Conservation (phyloP, 1,140 invertebrate species). For the Zelostemma sp. region DNA sequence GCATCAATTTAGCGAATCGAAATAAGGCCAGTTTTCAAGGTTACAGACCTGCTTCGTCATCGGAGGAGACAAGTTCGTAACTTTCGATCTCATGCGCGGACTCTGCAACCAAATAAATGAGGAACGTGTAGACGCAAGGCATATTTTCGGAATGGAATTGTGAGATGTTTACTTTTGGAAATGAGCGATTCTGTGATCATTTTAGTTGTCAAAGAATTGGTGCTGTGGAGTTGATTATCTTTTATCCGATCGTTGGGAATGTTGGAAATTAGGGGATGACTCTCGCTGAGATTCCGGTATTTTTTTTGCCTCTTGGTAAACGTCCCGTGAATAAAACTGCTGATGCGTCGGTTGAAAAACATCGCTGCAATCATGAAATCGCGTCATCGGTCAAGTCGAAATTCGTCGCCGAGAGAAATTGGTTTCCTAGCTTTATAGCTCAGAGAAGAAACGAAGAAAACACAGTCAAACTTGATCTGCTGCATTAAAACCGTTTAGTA, state of each 20-base stretch:
- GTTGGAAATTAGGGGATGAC: constrained; percentile 56
- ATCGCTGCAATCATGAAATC: constrained; percentile 59
- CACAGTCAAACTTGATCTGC: too few relatives aligned
- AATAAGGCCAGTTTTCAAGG: too few relatives aligned
- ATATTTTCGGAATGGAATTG: background rate
- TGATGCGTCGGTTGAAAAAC: constrained; percentile 64
- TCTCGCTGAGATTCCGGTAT: constrained; percentile 60
- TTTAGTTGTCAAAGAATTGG: constrained; percentile 34
- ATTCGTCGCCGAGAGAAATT: constrained; percentile 22
- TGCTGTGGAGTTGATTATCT: constrained; percentile 35
- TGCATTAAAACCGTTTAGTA: too few relatives aligned
- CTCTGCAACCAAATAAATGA: constrained; percentile 24
- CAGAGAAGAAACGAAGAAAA: background rate
- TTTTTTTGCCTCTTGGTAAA: constrained; percentile 41
- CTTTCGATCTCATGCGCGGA: constrained; percentile 39
- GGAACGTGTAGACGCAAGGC: too few relatives aligned
- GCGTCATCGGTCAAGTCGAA: constrained; percentile 15
- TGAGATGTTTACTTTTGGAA: constrained; percentile 20
- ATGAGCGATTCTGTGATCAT: constrained; percentile 33
- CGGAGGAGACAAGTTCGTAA: constrained; percentile 35
- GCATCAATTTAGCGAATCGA: too few relatives aligned
- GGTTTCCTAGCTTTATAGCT: background rate
- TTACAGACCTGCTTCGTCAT: constrained; percentile 42
- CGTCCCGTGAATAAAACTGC: constrained; percentile 45
- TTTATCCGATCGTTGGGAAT: constrained; percentile 40